Base-by-base conservation (phyloP, 2,113 vertebrate species). In the Thryonomys swinderianus region DNA sequence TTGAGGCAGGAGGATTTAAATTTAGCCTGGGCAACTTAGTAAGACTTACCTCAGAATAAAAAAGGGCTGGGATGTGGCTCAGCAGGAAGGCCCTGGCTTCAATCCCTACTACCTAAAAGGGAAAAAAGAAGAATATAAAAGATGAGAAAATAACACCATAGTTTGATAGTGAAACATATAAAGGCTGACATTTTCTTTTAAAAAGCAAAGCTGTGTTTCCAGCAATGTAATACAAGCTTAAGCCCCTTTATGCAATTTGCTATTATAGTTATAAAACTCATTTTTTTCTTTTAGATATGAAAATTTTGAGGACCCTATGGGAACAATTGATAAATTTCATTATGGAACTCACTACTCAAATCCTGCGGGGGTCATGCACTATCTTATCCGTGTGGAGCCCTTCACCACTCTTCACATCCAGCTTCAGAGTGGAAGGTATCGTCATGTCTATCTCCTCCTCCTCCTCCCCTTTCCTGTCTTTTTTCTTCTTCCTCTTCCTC, bases 301-400 rank as follows among this genome's bases (percentile, higher is more conserved):
- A 93, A 99, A 99, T 96, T 99, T 99, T 25, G 99, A 99, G 96
- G 99, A 99, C 97, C 99, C 99, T 1, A 99, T 99, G 32, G 99
- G 99, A 32, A 99, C 99, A 59, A 99, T 99, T 91, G 99, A 99
- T 98, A 98, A 99, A 71, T 99, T 99, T 97, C 99, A 99, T 97
- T 99, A 99, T 64, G 99, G 99, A 53, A 99, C 99, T 42, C 99
- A 99, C 97, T 99, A 99, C 96, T 99, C 99, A 16, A 99, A 99
- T 80, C 99, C 99, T 64, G 99, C 99, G 1, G 99, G 99, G 1
- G 99, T 99, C 61, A 99, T 99, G 99, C 99, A 99, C 97, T 99
- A 99, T 97, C 98, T 99, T 95, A 99, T 99, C 97, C 97, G 99
- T 59, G 99, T 99, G 62, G 99, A 99, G 96, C 99, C 99, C 62